Conservation (phyloP, 2,888 invertebrate species). For the Cosmia trapezina region DNA sequence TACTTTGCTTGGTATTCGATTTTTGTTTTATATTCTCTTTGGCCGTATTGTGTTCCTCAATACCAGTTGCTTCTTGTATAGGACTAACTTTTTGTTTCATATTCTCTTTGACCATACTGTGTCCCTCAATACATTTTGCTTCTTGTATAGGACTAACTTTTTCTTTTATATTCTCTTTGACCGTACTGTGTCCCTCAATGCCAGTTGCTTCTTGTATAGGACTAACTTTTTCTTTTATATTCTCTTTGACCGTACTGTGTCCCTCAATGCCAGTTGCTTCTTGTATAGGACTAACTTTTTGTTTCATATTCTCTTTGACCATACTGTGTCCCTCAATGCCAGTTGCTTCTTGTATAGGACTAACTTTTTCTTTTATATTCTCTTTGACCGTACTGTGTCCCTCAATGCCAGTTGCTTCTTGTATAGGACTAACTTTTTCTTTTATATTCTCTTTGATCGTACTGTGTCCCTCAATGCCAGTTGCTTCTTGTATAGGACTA, state of each 20-base stretch:
- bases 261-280: not conserved
- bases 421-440: no score
- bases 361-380: no score
- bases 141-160: constrained; percentile 14
- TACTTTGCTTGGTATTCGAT: constrained; percentile 12
- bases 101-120: not conserved
- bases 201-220: not conserved
- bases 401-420: no score
- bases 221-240: constrained; percentile 19
- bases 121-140: constrained; percentile 2
- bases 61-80: not conserved
- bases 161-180: constrained; percentile 4
- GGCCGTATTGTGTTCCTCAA: not conserved
- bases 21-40: not conserved
- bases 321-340: not conserved
- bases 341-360: not conserved
- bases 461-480: no score
- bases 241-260: not conserved
- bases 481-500: no score
- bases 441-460: no score
- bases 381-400: no score
- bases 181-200: not conserved
- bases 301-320: not conserved
- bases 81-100: not conserved
- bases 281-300: constrained; percentile 17